Evolutionary conservation across 1,140 invertebrate genomes (phyloP).

Genomic region (Sycophaga agraensis): DNA sequence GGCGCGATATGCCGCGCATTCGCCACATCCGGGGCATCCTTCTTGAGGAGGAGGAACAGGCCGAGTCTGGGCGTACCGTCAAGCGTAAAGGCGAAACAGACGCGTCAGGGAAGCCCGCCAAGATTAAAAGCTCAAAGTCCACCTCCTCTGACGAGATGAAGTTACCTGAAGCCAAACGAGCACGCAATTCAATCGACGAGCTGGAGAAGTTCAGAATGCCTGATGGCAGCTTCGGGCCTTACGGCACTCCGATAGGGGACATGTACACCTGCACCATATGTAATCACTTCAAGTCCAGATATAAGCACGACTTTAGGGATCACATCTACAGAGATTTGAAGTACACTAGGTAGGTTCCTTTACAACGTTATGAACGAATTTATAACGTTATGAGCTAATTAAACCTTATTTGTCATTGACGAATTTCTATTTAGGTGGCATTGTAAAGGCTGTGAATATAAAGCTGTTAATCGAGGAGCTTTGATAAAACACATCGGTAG

Average conservation of each 20-base stretch:
- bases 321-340: constrained; percentile 62
- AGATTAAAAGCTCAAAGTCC: constrained; percentile 37
- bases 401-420: no score
- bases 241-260: constrained; percentile 49
- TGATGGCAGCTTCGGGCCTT: constrained; percentile 42
- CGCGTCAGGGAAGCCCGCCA: constrained; percentile 32
- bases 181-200: constrained; percentile 7
- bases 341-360: constrained; percentile 52
- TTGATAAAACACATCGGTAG: constrained; percentile 46
- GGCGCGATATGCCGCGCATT: constrained; percentile 58
- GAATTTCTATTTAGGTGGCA: constrained; percentile 37
- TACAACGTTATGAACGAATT: no score
- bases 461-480: constrained; percentile 40
- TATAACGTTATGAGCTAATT: no score
- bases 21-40: constrained; percentile 65
- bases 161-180: constrained; percentile 26
- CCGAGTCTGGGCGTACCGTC: constrained; percentile 28
- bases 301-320: constrained; percentile 57
- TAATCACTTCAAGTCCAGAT: constrained; percentile 54
- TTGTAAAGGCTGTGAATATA: constrained; percentile 46
- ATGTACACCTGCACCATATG: constrained; percentile 61
- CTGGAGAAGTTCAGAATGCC: constrained; percentile 10
- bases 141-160: constrained; percentile 34
- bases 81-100: constrained; percentile 41
- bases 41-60: constrained; percentile 54